A percentile compares a stretch with the other conserved stretches of the same genome.
Conservation (phyloP, 2,888 invertebrate genomes). For the Ophion slaviceki region DNA sequence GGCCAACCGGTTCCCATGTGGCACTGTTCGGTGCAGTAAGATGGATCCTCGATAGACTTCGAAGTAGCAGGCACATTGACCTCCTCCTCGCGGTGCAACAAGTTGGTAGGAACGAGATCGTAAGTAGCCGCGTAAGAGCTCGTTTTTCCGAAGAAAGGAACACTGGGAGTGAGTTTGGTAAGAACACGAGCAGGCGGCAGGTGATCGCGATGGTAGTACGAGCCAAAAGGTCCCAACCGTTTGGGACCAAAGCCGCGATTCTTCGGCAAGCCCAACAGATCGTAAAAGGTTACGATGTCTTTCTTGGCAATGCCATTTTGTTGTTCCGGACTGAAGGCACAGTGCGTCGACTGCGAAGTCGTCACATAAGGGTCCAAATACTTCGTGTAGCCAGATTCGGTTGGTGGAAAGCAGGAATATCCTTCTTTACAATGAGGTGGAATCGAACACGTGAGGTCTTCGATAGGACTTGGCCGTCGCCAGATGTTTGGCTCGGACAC, state of each 20-base stretch:
- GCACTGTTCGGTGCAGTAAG: slow-evolving; percentile 83
- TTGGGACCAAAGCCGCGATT: slow-evolving; percentile 69
- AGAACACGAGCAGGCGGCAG: slow-evolving; percentile 24
- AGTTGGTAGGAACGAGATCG: slow-evolving; percentile 43
- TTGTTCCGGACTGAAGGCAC: slow-evolving; percentile 77
- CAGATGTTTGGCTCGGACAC: slow-evolving; percentile 39
- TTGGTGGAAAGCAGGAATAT: slow-evolving; percentile 80
- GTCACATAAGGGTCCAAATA: slow-evolving; percentile 83
- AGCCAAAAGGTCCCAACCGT: slow-evolving; percentile 53
- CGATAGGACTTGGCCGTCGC: slow-evolving; percentile 43
- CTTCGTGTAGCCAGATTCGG: slow-evolving; percentile 80
- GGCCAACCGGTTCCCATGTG: slow-evolving; percentile 83
- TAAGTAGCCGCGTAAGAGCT: slow-evolving; percentile 66
- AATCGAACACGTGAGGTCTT: slow-evolving; percentile 70
- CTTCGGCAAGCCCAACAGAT: slow-evolving; percentile 69
- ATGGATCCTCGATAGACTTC: slow-evolving; percentile 58
- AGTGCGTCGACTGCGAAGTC: slow-evolving; percentile 77
- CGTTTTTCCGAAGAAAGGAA: slow-evolving; percentile 66
- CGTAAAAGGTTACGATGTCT: slow-evolving; percentile 82
- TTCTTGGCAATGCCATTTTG: slow-evolving; percentile 78
- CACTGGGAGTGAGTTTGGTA: slow-evolving; percentile 32
- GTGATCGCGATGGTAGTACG: slow-evolving; percentile 63
- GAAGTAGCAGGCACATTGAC: slow-evolving; percentile 61
- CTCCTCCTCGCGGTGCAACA: slow-evolving; percentile 34
- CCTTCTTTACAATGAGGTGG: slow-evolving; percentile 79